Evolutionary conservation across 1,140 invertebrate species (phyloP), one percentile per base, ranked within the genome.

Genomic region (Drosophila chauvacae): DNA sequence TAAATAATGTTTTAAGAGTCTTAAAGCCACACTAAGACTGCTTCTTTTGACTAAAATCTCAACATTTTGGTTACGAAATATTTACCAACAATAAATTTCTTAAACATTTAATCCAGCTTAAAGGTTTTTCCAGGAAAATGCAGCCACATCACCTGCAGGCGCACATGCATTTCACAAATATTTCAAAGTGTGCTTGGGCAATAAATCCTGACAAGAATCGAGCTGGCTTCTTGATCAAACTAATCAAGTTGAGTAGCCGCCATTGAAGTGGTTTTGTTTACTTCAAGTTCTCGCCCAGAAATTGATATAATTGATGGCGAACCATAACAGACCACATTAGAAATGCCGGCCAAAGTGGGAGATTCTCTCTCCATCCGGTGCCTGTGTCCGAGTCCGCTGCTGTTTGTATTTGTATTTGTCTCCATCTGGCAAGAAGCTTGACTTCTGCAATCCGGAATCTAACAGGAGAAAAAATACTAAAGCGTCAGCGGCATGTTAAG

Each of bases 261-360:
- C 68, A 77, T 55, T 77, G 65, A 78, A 86, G 83, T 83, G 83
- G 80, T 80, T 83, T 59, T 60, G 72, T 68, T 64, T 60, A 47
- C 71, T 66, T 59, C 44, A 68, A 81, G 68, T 55, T 68, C 72
- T 77, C 42, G 65, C 62, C 55, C 80, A 61, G 74, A 88, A 87
- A 87, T 87, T 84, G 83, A 88, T 83, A 87, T 88, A 88, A 88
- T 88, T 88, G 82, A 88, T 88, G 84, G 80, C 55, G 44, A 53
- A 47, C 73, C 77, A 87, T 83, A 90, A 84, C 84, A 88, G 70
- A 69, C 63, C 80, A 83, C 84, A 86, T 86, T 88, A 83, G 76
- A 77, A 88, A 77, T 79, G 83, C 57, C 41, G 64, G 30, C 55
- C 59, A 55, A 48, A 30, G 75, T 65, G 47, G 75, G 71, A 66